These are phyloP conservation scores for Crotalus horridus DNA, from an alignment of 2,113 vertebrate genomes.

Conservation along the genomic window DNA sequence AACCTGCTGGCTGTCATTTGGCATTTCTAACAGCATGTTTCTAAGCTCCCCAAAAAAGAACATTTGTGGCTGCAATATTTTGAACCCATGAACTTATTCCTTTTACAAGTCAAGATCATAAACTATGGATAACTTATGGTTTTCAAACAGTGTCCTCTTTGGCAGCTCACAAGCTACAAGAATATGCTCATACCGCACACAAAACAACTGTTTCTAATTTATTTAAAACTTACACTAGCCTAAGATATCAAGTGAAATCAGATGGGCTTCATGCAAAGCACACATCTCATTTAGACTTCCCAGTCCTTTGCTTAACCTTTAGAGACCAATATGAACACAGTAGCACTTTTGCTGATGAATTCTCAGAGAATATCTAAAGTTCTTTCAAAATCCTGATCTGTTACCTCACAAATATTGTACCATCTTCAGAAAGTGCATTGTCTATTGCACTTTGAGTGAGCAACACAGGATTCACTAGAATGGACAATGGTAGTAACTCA, in stretches of 20 bases:
- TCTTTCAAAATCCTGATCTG: background rate
- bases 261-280: background rate
- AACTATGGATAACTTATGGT: background rate
- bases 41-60: background rate
- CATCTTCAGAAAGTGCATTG: background rate
- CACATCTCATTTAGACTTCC: background rate
- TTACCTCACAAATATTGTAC: background rate
- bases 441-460: background rate
- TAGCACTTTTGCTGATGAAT: background rate
- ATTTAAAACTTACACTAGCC: background rate
- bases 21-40: background rate
- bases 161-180: background rate
- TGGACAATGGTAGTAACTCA: background rate
- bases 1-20: background rate
- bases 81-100: background rate
- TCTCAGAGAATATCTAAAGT: background rate
- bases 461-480: background rate
- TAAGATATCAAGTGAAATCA: background rate
- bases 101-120: background rate
- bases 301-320: background rate
- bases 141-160: background rate
- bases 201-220: background rate
- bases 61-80: background rate
- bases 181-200: background rate
- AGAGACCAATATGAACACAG: background rate